Evolutionary conservation across 2,888 invertebrate genomes (phyloP).

Genomic region (Coremacera marginata): DNA sequence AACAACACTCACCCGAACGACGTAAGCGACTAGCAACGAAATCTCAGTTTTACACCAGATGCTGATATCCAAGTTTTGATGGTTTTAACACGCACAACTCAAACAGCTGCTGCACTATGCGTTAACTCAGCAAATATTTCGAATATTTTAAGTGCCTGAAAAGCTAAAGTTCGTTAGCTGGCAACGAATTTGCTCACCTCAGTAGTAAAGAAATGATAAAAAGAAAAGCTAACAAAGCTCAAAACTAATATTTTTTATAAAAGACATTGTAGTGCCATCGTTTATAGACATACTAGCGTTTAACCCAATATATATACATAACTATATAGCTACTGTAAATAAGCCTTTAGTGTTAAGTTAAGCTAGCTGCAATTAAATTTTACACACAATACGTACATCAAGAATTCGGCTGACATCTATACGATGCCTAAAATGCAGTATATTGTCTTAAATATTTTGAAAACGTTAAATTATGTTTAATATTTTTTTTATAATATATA

Average conservation of each 20-base stretch:
- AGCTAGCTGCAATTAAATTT: background rate
- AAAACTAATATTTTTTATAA: slow-evolving; percentile 25
- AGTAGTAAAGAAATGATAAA: background rate
- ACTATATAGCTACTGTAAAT: slow-evolving; percentile 27
- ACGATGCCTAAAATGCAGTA: too few relatives aligned
- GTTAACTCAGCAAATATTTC: slow-evolving; percentile 1
- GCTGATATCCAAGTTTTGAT: slow-evolving; percentile 37
- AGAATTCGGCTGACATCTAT: too few relatives aligned
- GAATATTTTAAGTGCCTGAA: slow-evolving; percentile 36
- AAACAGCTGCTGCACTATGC: background rate
- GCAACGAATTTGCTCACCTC: slow-evolving; percentile 27
- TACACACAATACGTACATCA: background rate
- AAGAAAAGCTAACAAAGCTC: background rate
- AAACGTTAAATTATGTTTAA: too few relatives aligned
- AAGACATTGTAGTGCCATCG: slow-evolving; percentile 35
- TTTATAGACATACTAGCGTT: slow-evolving; percentile 7
- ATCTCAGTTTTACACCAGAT: slow-evolving; percentile 60
- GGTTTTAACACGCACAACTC: background rate
- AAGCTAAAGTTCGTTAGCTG: slow-evolving; percentile 20
- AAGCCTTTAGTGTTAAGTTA: slow-evolving; percentile 10
- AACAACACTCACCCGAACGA: slow-evolving; percentile 48
- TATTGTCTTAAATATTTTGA: too few relatives aligned
- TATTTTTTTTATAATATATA: too few relatives aligned
- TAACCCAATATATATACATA: background rate
- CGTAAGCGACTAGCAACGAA: slow-evolving; percentile 54